phyloP scores from a whole-genome alignment of 2,888 invertebrate genomes.

The Diogma glabrata region DNA sequence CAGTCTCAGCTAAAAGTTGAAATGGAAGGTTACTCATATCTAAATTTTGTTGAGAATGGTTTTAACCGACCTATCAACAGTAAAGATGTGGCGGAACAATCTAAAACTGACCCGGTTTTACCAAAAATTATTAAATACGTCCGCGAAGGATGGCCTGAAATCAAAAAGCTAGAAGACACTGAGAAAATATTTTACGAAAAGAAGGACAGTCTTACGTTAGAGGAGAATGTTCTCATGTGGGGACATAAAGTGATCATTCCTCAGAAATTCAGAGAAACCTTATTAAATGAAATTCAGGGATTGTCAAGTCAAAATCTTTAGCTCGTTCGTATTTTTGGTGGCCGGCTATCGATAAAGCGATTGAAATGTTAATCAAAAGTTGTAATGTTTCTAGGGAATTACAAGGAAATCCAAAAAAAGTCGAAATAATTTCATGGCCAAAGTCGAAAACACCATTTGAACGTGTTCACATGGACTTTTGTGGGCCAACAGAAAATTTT shows the following conservation, averaged over 20 bases:
- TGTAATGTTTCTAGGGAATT: conserved; percentile 4
- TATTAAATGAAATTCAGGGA: conserved; percentile 12
- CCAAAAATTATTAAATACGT: too few relatives aligned
- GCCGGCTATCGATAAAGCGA: conserved; percentile 16
- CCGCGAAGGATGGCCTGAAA: neutral
- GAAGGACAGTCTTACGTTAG: conserved; percentile 16
- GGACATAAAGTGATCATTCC: conserved; percentile 13
- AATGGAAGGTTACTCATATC: neutral
- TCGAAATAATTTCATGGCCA: conserved; percentile 14
- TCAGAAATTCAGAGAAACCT: conserved; percentile 6
- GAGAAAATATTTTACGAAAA: too few relatives aligned
- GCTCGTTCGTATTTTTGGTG: conserved; percentile 18
- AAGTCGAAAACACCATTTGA: conserved; percentile 24
- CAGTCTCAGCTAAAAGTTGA: neutral
- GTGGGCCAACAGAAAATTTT: conserved; percentile 26
- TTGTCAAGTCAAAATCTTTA: neutral
- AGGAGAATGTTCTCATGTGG: conserved; percentile 14
- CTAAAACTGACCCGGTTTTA: too few relatives aligned
- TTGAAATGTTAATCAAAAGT: conserved; percentile 16
- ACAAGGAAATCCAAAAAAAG: conserved; percentile 10
- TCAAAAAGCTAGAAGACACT: neutral
- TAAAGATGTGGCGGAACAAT: too few relatives aligned
- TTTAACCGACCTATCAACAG: too few relatives aligned
- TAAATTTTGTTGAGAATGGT: too few relatives aligned
- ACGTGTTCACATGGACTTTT: conserved; percentile 32